A percentile compares a stretch with the other conserved stretches of the same genome.
Evolutionary conservation across 2,888 invertebrate genomes (phyloP).

Genomic region (Cataglyphis cursor): DNA sequence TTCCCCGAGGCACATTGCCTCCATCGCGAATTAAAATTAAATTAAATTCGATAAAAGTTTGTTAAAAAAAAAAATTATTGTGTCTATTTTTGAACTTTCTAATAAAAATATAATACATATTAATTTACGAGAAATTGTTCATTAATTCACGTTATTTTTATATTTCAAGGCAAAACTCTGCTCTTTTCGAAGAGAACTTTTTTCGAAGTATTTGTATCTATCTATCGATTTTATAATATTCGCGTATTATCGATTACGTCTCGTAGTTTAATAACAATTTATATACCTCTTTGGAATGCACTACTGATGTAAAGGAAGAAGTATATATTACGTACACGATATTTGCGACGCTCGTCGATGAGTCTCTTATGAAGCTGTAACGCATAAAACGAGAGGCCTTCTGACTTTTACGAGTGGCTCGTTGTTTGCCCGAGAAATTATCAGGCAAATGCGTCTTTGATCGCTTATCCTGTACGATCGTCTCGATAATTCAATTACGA

Average conservation of each 20-base stretch:
- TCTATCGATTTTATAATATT: background rate
- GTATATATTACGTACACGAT: constrained; percentile 23
- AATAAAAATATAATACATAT: constrained; percentile 10
- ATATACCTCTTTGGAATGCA: background rate
- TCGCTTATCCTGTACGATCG: constrained; percentile 57
- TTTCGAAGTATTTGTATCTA: background rate
- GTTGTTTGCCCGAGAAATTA: constrained; percentile 79
- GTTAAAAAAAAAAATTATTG: background rate
- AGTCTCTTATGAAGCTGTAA: constrained; percentile 76
- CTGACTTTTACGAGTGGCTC: constrained; percentile 80
- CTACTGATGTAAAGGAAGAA: background rate
- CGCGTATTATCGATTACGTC: background rate
- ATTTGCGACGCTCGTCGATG: constrained; percentile 37
- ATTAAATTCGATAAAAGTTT: background rate
- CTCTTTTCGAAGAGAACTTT: background rate
- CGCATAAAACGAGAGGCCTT: constrained; percentile 77
- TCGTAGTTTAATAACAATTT: background rate
- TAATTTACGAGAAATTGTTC: background rate
- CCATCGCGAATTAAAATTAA: background rate
- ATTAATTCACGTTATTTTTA: background rate
- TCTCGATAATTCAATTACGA: constrained; percentile 45
- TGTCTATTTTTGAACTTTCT: background rate
- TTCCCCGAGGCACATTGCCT: background rate
- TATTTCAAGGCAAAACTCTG: background rate
- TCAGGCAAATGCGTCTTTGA: constrained; percentile 69